Conservation (phyloP, 2,888 invertebrate genomes). For the Apotomis capreana region DNA sequence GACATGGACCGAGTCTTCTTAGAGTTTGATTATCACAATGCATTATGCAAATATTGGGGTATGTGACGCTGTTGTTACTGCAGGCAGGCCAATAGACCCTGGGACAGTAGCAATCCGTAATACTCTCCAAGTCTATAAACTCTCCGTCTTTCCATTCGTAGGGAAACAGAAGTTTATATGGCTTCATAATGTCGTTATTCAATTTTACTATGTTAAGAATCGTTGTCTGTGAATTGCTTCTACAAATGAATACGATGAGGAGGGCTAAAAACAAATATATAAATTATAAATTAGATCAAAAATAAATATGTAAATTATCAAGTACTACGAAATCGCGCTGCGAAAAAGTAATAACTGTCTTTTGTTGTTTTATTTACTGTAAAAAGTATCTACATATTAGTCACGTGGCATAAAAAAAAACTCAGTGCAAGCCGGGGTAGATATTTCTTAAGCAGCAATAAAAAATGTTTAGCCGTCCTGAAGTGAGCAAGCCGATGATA, state of each 20-base stretch:
- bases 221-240: neutral
- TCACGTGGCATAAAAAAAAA: too few species aligned
- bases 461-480: too few species aligned
- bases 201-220: neutral
- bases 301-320: too few species aligned
- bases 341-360: too few species aligned
- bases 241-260: neutral
- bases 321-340: too few species aligned
- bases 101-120: constrained; percentile 18
- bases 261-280: neutral
- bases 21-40: neutral
- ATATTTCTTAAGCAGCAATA: too few species aligned
- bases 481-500: too few species aligned
- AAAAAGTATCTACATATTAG: too few species aligned
- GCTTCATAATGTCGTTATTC: neutral
- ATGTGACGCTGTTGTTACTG: neutral
- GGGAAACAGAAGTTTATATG: constrained; percentile 11
- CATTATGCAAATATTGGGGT: constrained; percentile 20
- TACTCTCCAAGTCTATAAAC: constrained; percentile 8
- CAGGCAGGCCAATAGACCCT: constrained; percentile 28
- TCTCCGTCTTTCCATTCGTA: constrained; percentile 10
- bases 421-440: too few species aligned
- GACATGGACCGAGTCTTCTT: constrained; percentile 15
- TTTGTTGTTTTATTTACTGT: too few species aligned
- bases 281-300: too few species aligned